Evolutionary conservation across 2,888 invertebrate species (phyloP).

Genomic region (Xestia xanthographa): DNA sequence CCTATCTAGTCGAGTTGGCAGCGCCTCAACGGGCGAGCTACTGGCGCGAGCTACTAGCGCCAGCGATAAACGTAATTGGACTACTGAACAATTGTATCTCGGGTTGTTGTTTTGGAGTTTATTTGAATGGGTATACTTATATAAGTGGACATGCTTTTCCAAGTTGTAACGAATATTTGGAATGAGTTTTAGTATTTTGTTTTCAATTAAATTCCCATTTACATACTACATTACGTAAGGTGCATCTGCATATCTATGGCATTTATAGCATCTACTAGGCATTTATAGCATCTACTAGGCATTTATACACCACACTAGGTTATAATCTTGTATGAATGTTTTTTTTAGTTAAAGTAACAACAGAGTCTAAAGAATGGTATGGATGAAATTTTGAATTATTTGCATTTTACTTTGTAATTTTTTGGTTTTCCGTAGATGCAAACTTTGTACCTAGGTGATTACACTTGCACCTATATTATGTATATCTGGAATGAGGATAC

Average conservation of each 20-base stretch:
- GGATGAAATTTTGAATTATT: not conserved
- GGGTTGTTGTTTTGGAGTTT: conserved; percentile 16
- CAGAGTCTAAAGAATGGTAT: not conserved
- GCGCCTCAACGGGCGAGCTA: conserved; percentile 60
- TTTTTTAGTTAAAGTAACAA: not conserved
- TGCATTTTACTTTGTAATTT: too few species aligned
- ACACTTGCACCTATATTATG: not conserved
- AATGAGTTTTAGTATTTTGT: not conserved
- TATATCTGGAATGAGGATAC: not conserved
- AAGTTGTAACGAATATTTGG: not conserved
- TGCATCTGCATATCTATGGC: too few species aligned
- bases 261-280: too few species aligned
- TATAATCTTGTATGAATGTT: not conserved
- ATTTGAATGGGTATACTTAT: not conserved
- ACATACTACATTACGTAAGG: not conserved
- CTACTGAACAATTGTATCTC: conserved; percentile 23
- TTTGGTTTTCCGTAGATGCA: not conserved
- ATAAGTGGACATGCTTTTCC: not conserved
- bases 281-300: too few species aligned
- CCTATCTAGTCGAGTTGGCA: conserved; percentile 70
- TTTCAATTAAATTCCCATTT: not conserved
- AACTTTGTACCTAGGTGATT: not conserved
- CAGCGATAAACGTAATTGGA: conserved; percentile 52
- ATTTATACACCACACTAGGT: too few species aligned
- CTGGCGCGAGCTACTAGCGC: conserved; percentile 52